Percentiles rank a stretch among this genome's conserved stretches.
These are phyloP conservation scores for Pangasianodon hypophthalmus DNA, from an alignment of 2,113 vertebrate genomes.

Conservation along the genomic window DNA sequence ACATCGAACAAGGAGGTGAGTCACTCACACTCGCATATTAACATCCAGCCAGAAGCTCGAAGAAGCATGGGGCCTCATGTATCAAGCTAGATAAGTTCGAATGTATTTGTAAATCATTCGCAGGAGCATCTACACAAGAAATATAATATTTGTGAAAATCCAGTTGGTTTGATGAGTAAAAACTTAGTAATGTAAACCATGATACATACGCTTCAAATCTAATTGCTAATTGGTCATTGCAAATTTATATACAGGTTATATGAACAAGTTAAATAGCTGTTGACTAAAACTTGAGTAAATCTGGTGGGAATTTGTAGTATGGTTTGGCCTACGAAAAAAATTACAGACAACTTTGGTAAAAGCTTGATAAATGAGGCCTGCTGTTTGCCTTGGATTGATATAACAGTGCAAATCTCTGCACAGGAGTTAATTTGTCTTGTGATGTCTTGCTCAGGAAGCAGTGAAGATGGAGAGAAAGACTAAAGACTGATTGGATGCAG, in stretches of 20 bases:
- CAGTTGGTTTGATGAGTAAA: background rate
- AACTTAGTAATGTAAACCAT: background rate
- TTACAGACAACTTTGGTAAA: background rate
- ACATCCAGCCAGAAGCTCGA: background rate
- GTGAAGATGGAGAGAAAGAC: slow-evolving; percentile 96
- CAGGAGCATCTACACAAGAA: background rate
- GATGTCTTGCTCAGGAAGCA: slow-evolving; percentile 82
- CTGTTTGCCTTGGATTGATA: background rate
- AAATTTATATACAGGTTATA: background rate
- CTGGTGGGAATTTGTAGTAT: background rate
- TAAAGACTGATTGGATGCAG: slow-evolving; percentile 62
- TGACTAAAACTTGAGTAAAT: background rate
- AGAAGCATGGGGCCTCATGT: background rate
- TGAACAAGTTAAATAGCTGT: background rate
- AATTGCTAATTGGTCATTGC: background rate
- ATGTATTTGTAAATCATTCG: background rate
- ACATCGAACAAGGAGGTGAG: slow-evolving; percentile 96
- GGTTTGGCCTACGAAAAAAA: background rate
- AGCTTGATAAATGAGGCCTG: background rate
- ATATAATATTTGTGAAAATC: background rate
- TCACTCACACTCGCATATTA: background rate
- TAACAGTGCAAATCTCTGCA: background rate
- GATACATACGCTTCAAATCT: background rate
- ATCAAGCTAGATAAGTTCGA: too few relatives aligned
- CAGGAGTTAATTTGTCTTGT: slow-evolving; percentile 28